Evolutionary conservation across 2,797 vertebrate species (phyloP), one percentile per base, ranked within the genome.

Genomic region (Coregonus suidteri): DNA sequence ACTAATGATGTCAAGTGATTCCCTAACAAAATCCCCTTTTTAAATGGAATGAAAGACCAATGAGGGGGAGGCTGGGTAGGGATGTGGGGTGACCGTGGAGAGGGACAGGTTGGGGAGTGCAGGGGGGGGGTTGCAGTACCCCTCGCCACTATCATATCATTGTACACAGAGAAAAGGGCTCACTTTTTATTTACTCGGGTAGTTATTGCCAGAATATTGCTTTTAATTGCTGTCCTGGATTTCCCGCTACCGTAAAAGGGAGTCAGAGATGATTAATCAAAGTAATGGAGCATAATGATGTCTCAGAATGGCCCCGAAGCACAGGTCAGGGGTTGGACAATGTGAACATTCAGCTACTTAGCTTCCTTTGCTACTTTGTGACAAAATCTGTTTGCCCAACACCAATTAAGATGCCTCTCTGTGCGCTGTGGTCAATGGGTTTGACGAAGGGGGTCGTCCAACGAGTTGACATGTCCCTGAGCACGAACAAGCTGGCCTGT

Each of bases 281-380:
- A 88, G 91, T 93, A 95, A 94, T 91, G 90, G 93, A 94, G 93
- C 94, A 93, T 93, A 93, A 95, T 93, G 93, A 94, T 92, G 92
- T 91, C 91, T 92, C 87, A 31, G 90, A 91, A 86, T 78, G 82
- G 87, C 87, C 91, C 88, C 79, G 79, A 81, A 90, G 86, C 89
- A 81, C 68, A 88, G 94, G 94, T 95, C 94, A 95, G 93, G 93
- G 93, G 93, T 94, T 93, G 93, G 91, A 95, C 94, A 94, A 95
- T 95, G 94, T 94, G 93, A 94, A 94, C 93, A 94, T 94, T 95
- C 94, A 95, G 94, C 94, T 95, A 95, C 95, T 95, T 95, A 95
- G 94, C 93, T 94, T 95, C 93, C 92, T 94, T 94, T 94, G 94
- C 94, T 94, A 94, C 93, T 95, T 94, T 94, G 92, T 95, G 93